phyloP scores from a whole-genome alignment of 2,888 invertebrate species.

The Synergus japonicus region DNA sequence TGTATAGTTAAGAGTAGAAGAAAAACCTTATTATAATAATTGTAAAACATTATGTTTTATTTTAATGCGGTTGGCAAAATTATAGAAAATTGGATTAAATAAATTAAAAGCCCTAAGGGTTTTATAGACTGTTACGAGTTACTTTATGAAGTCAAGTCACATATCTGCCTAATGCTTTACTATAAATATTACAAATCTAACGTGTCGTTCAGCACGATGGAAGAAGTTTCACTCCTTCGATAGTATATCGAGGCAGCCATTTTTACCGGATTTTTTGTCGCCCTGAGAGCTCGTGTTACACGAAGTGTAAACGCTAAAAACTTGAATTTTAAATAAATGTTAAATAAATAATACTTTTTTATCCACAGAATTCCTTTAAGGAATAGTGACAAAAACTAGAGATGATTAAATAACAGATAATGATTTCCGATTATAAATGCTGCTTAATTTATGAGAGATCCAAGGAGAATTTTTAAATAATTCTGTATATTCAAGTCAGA shows the following conservation, averaged over 20 bases:
- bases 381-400: no score
- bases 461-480: no score
- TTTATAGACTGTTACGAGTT: not conserved
- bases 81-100: not conserved
- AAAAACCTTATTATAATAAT: not conserved
- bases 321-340: not conserved
- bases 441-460: no score
- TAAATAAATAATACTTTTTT: not conserved
- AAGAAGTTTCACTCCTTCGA: constrained; percentile 62
- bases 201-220: constrained; percentile 49
- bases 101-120: constrained; percentile 14
- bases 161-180: constrained; percentile 63
- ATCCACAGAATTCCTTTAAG: not conserved
- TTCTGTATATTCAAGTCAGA: no score
- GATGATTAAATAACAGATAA: no score
- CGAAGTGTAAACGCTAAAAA: not conserved
- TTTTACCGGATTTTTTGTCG: constrained; percentile 43
- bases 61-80: constrained; percentile 1
- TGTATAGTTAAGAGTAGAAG: not conserved
- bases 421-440: no score
- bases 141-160: constrained; percentile 46
- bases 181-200: constrained; percentile 68
- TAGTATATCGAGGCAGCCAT: constrained; percentile 53
- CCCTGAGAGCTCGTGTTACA: constrained; percentile 21
- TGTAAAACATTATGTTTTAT: not conserved